These are phyloP conservation scores for Coremacera marginata DNA, from an alignment of 2,888 invertebrate species.

Conservation along the genomic window DNA sequence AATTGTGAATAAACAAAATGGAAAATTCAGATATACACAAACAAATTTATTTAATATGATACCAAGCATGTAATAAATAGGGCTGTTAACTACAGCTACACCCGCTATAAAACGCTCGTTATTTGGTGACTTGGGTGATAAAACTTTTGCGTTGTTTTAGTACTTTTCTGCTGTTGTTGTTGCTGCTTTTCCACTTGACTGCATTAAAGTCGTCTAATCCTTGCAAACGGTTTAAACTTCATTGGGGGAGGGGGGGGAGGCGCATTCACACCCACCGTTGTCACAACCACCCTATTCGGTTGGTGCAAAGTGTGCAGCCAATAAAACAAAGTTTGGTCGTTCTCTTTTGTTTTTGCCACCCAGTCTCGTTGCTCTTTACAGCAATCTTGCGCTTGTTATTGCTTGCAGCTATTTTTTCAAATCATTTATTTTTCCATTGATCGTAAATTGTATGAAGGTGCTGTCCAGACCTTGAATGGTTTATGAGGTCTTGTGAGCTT, in stretches of 20 bases:
- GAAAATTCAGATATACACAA: too few species aligned
- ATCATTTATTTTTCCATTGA: slow-evolving; percentile 21
- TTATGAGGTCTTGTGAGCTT: neutral
- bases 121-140: neutral
- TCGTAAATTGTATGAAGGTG: slow-evolving; percentile 10
- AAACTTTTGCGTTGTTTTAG: neutral
- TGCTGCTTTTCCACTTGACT: too few species aligned
- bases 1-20: neutral
- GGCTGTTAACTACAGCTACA: too few species aligned
- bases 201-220: too few species aligned
- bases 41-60: too few species aligned
- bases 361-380: neutral
- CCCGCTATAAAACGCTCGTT: too few species aligned
- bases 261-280: too few species aligned
- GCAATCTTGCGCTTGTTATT: neutral
- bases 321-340: neutral
- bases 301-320: neutral
- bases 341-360: neutral
- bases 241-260: too few species aligned
- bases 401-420: neutral
- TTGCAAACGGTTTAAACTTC: too few species aligned
- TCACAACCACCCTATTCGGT: neutral
- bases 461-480: neutral
- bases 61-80: too few species aligned
- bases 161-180: too few species aligned